Evolutionary conservation across 2,113 vertebrate species (phyloP).

Genomic region (Ageneiosus marmoratus): DNA sequence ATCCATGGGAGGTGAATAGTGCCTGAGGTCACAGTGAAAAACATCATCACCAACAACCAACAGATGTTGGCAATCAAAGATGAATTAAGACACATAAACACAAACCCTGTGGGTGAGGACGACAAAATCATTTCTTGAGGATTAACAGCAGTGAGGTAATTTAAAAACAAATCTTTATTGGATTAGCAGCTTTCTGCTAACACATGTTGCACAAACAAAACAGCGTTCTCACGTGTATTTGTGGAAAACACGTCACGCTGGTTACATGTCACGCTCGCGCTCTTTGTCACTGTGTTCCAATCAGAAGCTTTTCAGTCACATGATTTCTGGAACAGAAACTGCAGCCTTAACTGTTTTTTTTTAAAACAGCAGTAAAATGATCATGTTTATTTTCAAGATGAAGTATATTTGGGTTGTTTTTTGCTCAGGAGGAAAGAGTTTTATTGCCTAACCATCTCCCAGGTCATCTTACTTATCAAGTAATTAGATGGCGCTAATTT

Average conservation of each 20-base stretch:
- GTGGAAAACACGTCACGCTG: neutral
- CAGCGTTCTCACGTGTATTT: neutral
- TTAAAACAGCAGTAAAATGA: no score
- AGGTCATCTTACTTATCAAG: no score
- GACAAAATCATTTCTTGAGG: conserved; percentile 5
- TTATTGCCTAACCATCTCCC: no score
- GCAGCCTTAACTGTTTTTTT: no score
- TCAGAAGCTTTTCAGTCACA: no score
- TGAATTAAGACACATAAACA: conserved; percentile 17
- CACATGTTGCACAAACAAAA: neutral
- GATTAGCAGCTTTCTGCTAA: conserved; percentile 40
- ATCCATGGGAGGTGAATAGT: no score
- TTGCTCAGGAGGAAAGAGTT: no score
- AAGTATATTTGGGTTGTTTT: no score
- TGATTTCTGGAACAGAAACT: no score
- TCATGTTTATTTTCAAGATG: no score
- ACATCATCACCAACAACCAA: neutral
- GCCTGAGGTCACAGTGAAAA: neutral
- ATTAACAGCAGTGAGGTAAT: conserved; percentile 16
- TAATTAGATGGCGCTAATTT: no score
- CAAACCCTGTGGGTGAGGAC: neutral
- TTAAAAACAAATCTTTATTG: conserved; percentile 35
- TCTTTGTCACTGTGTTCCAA: neutral
- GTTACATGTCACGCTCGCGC: neutral
- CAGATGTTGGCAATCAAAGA: conserved; percentile 1